Conservation (phyloP, 1,140 invertebrate species). For the Pissodes strobi region DNA sequence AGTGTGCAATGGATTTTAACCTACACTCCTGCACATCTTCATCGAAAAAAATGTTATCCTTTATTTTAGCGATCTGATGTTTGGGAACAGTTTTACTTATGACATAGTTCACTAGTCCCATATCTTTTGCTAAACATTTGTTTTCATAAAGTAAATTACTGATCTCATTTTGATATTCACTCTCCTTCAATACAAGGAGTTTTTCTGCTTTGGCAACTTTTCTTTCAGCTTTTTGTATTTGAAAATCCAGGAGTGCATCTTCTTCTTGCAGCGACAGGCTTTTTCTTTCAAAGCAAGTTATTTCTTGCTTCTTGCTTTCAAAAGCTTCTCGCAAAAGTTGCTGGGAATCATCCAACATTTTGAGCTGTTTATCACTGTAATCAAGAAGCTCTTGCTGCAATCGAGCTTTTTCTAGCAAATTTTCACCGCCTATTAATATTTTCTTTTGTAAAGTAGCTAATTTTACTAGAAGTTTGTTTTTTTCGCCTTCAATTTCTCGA, state of each 20-base stretch:
- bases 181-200: constrained; percentile 82
- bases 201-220: constrained; percentile 78
- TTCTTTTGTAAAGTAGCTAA: constrained; percentile 90
- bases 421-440: constrained; percentile 96
- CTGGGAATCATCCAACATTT: constrained; percentile 80
- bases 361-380: constrained; percentile 84
- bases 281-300: constrained; percentile 91
- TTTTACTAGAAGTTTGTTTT: constrained; percentile 79
- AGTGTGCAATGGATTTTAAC: constrained; percentile 35
- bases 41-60: constrained; percentile 31
- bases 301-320: constrained; percentile 86
- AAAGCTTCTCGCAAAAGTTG: constrained; percentile 78
- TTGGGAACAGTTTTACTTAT: constrained; percentile 62
- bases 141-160: constrained; percentile 91
- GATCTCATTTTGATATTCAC: constrained; percentile 94
- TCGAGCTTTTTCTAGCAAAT: constrained; percentile 95
- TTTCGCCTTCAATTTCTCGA: constrained; percentile 68
- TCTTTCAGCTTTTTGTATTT: constrained; percentile 84
- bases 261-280: constrained; percentile 93
- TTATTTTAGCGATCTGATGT: constrained; percentile 24
- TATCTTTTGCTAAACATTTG: constrained; percentile 81
- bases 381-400: constrained; percentile 87
- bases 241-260: constrained; percentile 86
- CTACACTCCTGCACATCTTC: constrained; percentile 32
- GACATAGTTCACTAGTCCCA: constrained; percentile 83